These are phyloP conservation scores for Ciconia nigra DNA, from an alignment of 2,797 vertebrate species.

Conservation along the genomic window DNA sequence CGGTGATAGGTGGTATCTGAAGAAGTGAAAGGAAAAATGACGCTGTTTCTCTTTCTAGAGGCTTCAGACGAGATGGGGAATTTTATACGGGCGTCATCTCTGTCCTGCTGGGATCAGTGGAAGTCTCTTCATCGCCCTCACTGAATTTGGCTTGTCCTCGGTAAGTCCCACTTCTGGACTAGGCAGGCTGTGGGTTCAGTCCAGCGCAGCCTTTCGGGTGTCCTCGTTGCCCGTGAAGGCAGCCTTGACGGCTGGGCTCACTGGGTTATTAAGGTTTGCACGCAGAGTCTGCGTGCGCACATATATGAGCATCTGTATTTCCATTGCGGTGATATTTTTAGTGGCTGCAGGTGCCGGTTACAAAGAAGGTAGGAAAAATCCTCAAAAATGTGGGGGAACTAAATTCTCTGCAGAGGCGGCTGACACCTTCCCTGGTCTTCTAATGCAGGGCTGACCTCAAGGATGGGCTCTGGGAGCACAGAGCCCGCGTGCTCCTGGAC, in stretches of 20 bases:
- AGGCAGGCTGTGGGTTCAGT: neutral
- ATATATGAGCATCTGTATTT: neutral
- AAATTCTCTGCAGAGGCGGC: neutral
- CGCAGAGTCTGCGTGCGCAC: neutral
- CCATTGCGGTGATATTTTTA: neutral
- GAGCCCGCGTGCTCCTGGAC: rapidly evolving
- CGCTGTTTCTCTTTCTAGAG: neutral
- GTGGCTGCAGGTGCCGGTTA: neutral
- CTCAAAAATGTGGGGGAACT: neutral
- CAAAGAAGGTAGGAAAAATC: neutral
- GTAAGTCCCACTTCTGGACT: neutral
- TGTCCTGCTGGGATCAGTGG: neutral
- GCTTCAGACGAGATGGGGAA: neutral
- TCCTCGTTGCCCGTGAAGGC: neutral
- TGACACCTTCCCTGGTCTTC: neutral
- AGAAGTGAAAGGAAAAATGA: neutral
- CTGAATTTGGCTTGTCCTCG: neutral
- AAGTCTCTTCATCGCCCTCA: neutral
- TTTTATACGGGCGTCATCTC: neutral
- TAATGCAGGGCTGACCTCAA: neutral
- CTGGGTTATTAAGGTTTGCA: neutral
- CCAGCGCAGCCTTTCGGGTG: neutral
- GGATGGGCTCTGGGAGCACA: neutral
- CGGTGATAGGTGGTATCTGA: neutral
- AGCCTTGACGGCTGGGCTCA: rapidly evolving